phyloP scores from a whole-genome alignment of 2,113 vertebrate genomes.

The Actinemys pallida region DNA sequence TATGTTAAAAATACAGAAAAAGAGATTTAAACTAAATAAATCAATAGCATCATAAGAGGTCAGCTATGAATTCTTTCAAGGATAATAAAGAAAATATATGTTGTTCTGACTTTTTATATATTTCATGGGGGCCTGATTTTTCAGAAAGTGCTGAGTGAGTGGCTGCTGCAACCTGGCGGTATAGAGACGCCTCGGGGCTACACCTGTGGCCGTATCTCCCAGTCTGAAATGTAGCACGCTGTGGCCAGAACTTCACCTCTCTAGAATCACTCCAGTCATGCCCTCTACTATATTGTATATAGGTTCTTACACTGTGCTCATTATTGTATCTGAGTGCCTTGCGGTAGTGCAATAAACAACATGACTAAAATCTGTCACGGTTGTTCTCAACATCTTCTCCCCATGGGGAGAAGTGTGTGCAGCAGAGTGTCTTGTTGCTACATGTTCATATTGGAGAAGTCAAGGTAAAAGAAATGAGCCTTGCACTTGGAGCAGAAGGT shows the following conservation, averaged over 20 bases:
- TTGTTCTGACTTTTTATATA: neutral
- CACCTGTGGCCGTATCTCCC: neutral
- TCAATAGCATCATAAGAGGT: neutral
- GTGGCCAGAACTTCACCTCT: neutral
- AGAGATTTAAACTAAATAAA: neutral
- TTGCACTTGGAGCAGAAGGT: neutral
- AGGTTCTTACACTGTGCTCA: neutral
- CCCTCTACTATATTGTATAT: neutral
- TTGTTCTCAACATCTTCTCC: neutral
- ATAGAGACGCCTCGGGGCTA: neutral
- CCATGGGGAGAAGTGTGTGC: accelerated
- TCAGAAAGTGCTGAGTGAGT: neutral
- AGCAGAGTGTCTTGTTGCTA: neutral
- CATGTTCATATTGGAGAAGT: neutral
- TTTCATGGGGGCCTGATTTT: neutral
- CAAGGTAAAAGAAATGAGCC: neutral
- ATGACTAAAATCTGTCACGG: neutral
- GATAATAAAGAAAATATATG: neutral
- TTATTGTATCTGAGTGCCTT: neutral
- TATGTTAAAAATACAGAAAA: neutral
- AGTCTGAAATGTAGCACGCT: neutral
- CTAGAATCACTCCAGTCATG: neutral
- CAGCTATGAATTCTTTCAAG: neutral
- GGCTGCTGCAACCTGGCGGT: neutral
- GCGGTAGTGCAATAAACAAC: neutral